Conservation (phyloP, 2,113 vertebrate species). For the Progne subis region DNA sequence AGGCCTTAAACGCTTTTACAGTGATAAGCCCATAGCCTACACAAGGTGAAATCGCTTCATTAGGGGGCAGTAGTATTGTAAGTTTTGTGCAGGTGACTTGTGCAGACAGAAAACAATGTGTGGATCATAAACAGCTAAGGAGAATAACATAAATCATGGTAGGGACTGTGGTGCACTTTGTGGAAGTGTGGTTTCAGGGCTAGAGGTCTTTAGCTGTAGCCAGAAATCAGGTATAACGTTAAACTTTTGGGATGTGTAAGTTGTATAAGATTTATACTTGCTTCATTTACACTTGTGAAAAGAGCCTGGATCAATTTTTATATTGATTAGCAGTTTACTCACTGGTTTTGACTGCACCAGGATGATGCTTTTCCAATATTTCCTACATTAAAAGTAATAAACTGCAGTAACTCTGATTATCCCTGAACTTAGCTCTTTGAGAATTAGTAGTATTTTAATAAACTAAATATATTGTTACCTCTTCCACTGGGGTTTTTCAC, state of each 20-base stretch:
- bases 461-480: background rate
- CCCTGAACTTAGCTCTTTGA: background rate
- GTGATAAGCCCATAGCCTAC: background rate
- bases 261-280: background rate
- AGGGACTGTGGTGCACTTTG: background rate
- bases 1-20: background rate
- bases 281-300: background rate
- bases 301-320: background rate
- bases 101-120: background rate
- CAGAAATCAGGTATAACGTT: background rate
- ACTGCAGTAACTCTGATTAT: background rate
- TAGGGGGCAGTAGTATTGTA: background rate
- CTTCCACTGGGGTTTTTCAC: background rate
- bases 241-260: background rate
- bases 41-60: background rate
- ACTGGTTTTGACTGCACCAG: background rate
- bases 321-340: background rate
- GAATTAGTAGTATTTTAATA: background rate
- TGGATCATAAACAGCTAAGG: background rate
- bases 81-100: background rate
- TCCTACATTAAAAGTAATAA: background rate
- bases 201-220: background rate
- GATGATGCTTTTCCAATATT: constrained; percentile 8
- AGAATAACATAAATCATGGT: background rate
- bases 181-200: background rate